Percentiles rank a stretch among this genome's conserved stretches.
Conservation (phyloP, 2,888 invertebrate genomes). For the Petrolisthes manimaculis region DNA sequence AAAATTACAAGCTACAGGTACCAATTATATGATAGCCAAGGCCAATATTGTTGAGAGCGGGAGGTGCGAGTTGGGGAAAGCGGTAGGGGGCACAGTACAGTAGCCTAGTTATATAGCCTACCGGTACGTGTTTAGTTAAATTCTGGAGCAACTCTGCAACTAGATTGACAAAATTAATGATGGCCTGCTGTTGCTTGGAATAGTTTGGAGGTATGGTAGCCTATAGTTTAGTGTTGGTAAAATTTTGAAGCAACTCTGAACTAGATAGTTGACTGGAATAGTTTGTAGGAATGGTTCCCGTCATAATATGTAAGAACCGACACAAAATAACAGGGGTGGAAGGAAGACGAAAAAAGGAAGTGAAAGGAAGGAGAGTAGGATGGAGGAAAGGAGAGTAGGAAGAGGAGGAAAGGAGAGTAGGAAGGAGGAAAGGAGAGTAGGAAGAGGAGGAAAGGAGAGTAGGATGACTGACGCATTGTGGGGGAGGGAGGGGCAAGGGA, state of each 20-base stretch:
- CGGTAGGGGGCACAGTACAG: too few species aligned
- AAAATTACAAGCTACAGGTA: too few species aligned
- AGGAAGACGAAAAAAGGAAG: neutral
- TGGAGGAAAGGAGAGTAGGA: neutral
- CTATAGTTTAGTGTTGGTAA: too few species aligned
- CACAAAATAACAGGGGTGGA: neutral
- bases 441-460: neutral
- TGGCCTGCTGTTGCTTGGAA: neutral
- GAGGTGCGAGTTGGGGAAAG: too few species aligned
- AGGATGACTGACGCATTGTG: neutral
- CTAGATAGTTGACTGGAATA: too few species aligned
- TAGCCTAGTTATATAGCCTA: too few species aligned
- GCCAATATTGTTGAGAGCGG: too few species aligned
- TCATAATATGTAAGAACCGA: neutral
- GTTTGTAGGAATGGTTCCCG: neutral
- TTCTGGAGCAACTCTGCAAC: too few species aligned
- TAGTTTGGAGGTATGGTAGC: too few species aligned
- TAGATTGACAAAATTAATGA: neutral
- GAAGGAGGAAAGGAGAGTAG: neutral
- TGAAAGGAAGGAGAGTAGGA: neutral
- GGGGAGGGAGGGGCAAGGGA: neutral
- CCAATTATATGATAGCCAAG: too few species aligned
- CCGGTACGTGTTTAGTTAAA: too few species aligned
- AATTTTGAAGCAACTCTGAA: too few species aligned
- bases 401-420: neutral